phyloP scores from a whole-genome alignment of 2,888 invertebrate genomes.

The Frankliniella fusca region DNA sequence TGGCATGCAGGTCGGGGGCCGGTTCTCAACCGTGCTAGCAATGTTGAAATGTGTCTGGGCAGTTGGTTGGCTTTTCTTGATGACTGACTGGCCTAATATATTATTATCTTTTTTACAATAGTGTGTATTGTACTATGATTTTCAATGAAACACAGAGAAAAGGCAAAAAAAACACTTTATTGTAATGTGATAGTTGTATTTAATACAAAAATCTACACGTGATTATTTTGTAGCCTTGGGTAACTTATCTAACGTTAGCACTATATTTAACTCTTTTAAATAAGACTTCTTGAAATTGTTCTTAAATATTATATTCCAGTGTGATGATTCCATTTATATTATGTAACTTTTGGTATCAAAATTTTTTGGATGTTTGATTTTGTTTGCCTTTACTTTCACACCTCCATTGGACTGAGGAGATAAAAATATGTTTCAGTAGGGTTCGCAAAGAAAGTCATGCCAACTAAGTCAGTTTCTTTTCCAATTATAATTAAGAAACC shows the following conservation, averaged over 20 bases:
- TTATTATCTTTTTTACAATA: constrained; percentile 40
- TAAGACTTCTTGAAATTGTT: constrained; percentile 41
- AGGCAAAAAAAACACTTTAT: constrained; percentile 40
- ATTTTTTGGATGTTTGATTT: constrained; percentile 29
- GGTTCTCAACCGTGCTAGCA: constrained; percentile 8
- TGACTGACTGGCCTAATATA: constrained; percentile 37
- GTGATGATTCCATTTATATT: constrained; percentile 40
- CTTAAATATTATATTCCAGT: constrained; percentile 41
- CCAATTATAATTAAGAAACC: constrained; percentile 30
- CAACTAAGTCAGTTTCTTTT: constrained; percentile 27
- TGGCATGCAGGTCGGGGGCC: constrained; percentile 22
- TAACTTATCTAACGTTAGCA: constrained; percentile 42
- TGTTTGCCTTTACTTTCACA: constrained; percentile 25
- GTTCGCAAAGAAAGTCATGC: constrained; percentile 27
- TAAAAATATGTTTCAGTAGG: constrained; percentile 30
- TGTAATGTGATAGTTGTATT: constrained; percentile 43
- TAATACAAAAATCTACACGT: constrained; percentile 42
- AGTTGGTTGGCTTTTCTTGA: constrained; percentile 29
- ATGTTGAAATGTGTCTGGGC: constrained; percentile 14
- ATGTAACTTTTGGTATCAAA: constrained; percentile 26
- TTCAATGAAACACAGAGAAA: constrained; percentile 32
- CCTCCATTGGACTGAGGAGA: constrained; percentile 30
- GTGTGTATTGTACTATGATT: constrained; percentile 23
- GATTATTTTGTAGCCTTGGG: constrained; percentile 43
- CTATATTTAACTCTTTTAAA: constrained; percentile 41